A percentile compares a stretch with the other conserved stretches of the same genome.
phyloP scores from a whole-genome alignment of 2,888 invertebrate species.

The Eristalinus sepulchralis region DNA sequence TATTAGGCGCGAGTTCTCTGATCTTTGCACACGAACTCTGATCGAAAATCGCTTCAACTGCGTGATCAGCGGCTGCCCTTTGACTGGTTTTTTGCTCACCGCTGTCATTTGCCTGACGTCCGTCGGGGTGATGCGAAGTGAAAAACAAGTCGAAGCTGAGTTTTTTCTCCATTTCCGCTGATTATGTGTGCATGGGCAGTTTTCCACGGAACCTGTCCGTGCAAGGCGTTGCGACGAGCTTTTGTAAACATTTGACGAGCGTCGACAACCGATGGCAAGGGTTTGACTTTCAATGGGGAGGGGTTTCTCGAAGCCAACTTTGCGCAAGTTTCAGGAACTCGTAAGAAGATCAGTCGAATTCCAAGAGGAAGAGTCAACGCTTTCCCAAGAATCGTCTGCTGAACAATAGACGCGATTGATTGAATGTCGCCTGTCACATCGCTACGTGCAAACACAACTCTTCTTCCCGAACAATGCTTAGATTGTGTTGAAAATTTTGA shows the following conservation, averaged over 20 bases:
- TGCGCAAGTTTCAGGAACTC: not conserved
- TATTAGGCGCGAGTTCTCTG: conserved; percentile 65
- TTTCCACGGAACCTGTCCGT: not conserved
- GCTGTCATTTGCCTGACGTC: conserved; percentile 22
- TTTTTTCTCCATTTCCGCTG: conserved; percentile 20
- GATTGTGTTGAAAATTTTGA: not conserved
- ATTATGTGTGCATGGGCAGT: conserved; percentile 3
- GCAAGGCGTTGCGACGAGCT: not conserved
- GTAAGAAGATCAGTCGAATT: not conserved
- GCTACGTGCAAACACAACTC: not conserved
- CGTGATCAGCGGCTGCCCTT: not conserved
- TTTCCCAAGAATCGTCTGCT: not conserved
- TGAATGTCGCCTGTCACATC: not conserved
- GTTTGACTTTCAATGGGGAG: not conserved
- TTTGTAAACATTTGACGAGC: not conserved
- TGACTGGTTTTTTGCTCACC: conserved; percentile 8
- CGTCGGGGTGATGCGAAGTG: not conserved
- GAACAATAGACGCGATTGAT: not conserved
- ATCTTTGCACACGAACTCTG: conserved; percentile 58
- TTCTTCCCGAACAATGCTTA: not conserved
- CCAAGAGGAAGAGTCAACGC: not conserved
- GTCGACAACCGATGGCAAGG: too few relatives aligned
- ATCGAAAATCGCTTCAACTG: conserved; percentile 45
- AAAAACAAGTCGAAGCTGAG: not conserved
- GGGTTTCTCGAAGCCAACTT: not conserved